phyloP scores from a whole-genome alignment of 2,888 invertebrate species.

The Axea sp. region DNA sequence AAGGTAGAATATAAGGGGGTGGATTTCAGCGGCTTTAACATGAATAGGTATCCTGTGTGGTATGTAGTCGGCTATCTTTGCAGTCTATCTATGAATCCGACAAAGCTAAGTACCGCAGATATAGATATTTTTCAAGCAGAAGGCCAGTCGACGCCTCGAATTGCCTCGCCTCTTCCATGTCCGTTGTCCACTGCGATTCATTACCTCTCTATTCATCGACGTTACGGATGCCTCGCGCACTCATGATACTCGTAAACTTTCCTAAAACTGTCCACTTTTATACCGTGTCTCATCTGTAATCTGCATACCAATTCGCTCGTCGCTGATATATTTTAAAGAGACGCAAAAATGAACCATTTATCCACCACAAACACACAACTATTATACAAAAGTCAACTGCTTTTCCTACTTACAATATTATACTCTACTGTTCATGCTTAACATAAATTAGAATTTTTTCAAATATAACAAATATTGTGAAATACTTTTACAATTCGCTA shows the following conservation, averaged over 20 bases:
- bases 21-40: conserved; percentile 68
- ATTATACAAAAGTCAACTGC: conserved; percentile 21
- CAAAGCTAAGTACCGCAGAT: conserved; percentile 62
- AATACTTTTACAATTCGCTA: no score
- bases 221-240: conserved; percentile 70
- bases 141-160: conserved; percentile 71
- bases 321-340: conserved; percentile 23
- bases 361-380: conserved; percentile 21
- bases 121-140: conserved; percentile 74
- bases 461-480: no score
- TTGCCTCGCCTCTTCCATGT: conserved; percentile 79
- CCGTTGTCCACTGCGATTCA: conserved; percentile 78
- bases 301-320: conserved; percentile 42
- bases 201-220: conserved; percentile 79
- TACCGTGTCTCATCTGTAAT: conserved; percentile 32
- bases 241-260: conserved; percentile 59
- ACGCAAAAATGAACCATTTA: conserved; percentile 40
- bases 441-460: no score
- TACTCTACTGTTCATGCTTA: no score
- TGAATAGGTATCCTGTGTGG: conserved; percentile 64
- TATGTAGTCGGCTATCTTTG: conserved; percentile 59
- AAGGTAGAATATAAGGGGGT: conserved; percentile 66
- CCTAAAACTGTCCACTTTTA: conserved; percentile 55
- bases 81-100: conserved; percentile 56
- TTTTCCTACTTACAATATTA: conserved; percentile 12